A percentile compares a stretch with the other conserved stretches of the same genome.
Evolutionary conservation across 2,113 vertebrate species (phyloP).

Genomic region (Brachyhypopomus gauderio): DNA sequence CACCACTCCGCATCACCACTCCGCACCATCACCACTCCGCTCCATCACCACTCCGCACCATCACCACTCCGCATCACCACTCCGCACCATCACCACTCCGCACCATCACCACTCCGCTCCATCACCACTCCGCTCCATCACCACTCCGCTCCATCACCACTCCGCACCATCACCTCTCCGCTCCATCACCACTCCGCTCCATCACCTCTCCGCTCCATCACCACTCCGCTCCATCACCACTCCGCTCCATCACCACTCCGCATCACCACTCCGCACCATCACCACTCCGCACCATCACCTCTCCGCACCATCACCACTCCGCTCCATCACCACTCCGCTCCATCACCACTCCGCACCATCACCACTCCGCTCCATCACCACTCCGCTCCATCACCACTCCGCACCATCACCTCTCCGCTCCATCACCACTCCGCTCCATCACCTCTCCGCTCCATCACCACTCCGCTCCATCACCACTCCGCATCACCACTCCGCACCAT

Average conservation of each 20-base stretch:
- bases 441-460: slow-evolving; percentile 30
- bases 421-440: slow-evolving; percentile 55
- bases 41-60: too few relatives aligned
- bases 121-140: slow-evolving; percentile 56
- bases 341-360: slow-evolving; percentile 54
- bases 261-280: slow-evolving; percentile 28
- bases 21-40: slow-evolving; percentile 50
- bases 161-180: slow-evolving; percentile 49
- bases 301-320: slow-evolving; percentile 49
- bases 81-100: slow-evolving; percentile 49
- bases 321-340: slow-evolving; percentile 31
- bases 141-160: slow-evolving; percentile 44
- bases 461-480: too few relatives aligned
- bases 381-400: too few relatives aligned
- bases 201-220: slow-evolving; percentile 26
- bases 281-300: slow-evolving; percentile 57
- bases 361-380: slow-evolving; percentile 30
- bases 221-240: slow-evolving; percentile 57
- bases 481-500: slow-evolving; percentile 18
- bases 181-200: slow-evolving; percentile 52
- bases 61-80: too few relatives aligned
- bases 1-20: too few relatives aligned
- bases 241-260: slow-evolving; percentile 50
- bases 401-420: too few relatives aligned
- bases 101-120: slow-evolving; percentile 29